Evolutionary conservation across 2,797 vertebrate species (phyloP).

Genomic region (Enteromius argenteus): DNA sequence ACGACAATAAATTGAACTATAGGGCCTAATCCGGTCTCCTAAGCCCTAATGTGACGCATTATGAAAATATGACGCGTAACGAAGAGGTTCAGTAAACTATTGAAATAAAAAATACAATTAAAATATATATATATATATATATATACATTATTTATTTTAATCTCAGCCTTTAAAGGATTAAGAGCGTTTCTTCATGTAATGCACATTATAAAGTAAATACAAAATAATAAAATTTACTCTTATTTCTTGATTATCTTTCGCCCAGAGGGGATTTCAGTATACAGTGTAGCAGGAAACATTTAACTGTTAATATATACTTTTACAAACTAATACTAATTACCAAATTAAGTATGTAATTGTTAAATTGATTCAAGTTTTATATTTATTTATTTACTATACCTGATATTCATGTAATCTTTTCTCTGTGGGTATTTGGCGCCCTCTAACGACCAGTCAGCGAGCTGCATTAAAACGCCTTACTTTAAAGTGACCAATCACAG

Average conservation of each 20-base stretch:
- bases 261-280: background rate
- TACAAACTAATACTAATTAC: background rate
- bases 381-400: background rate
- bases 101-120: too few species aligned
- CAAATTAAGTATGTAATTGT: background rate
- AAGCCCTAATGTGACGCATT: too few species aligned
- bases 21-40: too few species aligned
- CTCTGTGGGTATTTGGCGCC: constrained; percentile 56
- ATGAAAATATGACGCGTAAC: too few species aligned
- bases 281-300: background rate
- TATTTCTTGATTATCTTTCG: background rate
- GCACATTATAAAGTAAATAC: background rate
- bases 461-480: background rate
- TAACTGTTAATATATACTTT: background rate
- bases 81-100: too few species aligned
- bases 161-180: background rate
- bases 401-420: background rate
- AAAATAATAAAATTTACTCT: background rate
- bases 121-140: too few species aligned
- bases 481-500: constrained; percentile 68
- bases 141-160: too few species aligned
- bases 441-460: constrained; percentile 65
- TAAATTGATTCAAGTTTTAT: background rate
- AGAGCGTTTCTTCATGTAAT: background rate
- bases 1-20: too few species aligned